Conservation (phyloP, 1,140 invertebrate species). For the Atopsyche davidsoni region DNA sequence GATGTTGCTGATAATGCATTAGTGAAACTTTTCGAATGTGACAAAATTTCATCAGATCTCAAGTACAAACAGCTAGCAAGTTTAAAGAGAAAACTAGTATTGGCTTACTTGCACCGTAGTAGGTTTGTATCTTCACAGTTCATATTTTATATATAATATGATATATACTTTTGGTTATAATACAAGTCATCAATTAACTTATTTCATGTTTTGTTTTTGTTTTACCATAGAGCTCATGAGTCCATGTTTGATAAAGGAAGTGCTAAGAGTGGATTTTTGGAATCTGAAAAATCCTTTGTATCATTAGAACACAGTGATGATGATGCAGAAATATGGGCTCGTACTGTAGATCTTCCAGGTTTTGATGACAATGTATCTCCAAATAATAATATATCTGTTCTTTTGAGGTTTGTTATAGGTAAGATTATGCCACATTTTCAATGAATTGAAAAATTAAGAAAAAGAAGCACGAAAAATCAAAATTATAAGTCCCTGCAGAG, state of each 20-base stretch:
- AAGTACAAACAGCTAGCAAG: constrained; percentile 39
- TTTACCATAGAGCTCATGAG: constrained; percentile 20
- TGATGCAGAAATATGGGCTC: constrained; percentile 66
- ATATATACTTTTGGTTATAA: constrained; percentile 3
- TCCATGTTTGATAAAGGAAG: constrained; percentile 13
- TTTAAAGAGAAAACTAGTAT: constrained; percentile 43
- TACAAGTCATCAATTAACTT: constrained; percentile 5
- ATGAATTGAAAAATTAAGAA: neutral
- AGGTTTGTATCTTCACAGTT: constrained; percentile 37
- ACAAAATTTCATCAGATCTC: constrained; percentile 38
- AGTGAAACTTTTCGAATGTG: constrained; percentile 33
- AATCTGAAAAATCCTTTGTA: constrained; percentile 38
- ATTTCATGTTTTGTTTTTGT: constrained; percentile 2
- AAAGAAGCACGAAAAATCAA: no score
- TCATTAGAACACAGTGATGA: constrained; percentile 69
- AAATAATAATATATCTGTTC: constrained; percentile 64
- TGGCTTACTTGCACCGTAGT: constrained; percentile 42
- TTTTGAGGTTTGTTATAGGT: constrained; percentile 67
- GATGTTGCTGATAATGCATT: constrained; percentile 39
- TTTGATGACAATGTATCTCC: constrained; percentile 81
- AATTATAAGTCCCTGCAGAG: no score
- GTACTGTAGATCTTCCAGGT: constrained; percentile 69
- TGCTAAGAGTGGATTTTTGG: constrained; percentile 20
- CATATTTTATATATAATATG: neutral
- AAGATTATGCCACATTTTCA: constrained; percentile 37